These are phyloP conservation scores for Rattus rattus DNA, from an alignment of 2,113 vertebrate species.

Conservation along the genomic window DNA sequence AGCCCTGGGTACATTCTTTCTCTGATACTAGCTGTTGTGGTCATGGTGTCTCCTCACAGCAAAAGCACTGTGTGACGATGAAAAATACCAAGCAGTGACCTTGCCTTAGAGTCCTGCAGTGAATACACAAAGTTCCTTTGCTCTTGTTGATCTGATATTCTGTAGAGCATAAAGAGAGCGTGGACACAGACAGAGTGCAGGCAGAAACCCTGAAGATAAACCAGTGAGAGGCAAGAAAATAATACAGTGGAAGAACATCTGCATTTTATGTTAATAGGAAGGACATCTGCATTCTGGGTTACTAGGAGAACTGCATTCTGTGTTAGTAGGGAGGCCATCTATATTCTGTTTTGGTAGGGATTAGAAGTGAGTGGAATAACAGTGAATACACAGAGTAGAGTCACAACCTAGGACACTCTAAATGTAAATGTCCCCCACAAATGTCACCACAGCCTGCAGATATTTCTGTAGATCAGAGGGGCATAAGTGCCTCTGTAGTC, in stretches of 20 bases:
- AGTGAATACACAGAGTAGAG: not conserved
- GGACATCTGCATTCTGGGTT: too few species aligned
- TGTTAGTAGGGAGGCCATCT: too few species aligned
- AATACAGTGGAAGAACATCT: too few species aligned
- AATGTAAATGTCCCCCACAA: not conserved
- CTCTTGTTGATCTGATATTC: not conserved
- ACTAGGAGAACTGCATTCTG: too few species aligned
- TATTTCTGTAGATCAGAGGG: too few species aligned
- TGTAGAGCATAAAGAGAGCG: too few species aligned
- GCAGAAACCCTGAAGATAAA: too few species aligned
- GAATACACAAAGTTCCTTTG: not conserved
- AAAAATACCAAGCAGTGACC: not conserved
- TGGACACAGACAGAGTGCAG: too few species aligned
- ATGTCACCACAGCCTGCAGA: not conserved
- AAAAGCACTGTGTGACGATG: not conserved
- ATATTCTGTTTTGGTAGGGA: not conserved
- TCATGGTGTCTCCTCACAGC: not conserved
- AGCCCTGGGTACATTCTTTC: not conserved
- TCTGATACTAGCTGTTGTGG: not conserved
- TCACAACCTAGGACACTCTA: not conserved
- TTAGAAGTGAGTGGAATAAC: too few species aligned
- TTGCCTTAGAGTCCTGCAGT: not conserved
- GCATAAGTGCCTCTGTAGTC: not conserved
- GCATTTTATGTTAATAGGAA: too few species aligned
- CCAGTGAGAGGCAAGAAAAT: too few species aligned